These are phyloP conservation scores for Calephelis nemesis DNA, from an alignment of 1,140 invertebrate genomes.

Conservation along the genomic window DNA sequence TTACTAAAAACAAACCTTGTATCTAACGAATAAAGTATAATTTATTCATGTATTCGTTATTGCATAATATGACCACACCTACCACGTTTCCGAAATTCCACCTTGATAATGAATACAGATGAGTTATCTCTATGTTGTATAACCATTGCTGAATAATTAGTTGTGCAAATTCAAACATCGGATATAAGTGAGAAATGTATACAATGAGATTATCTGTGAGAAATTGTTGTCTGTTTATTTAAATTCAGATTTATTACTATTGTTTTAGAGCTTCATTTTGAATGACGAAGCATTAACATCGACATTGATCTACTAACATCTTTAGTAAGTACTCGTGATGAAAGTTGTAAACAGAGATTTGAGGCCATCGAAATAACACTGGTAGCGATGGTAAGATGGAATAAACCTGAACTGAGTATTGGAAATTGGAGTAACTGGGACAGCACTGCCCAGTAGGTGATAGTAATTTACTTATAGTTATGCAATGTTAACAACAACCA, in stretches of 20 bases:
- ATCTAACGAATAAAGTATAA: not conserved
- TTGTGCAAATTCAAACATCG: not conserved
- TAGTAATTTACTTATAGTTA: too few species aligned
- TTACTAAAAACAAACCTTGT: not conserved
- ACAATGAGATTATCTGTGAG: not conserved
- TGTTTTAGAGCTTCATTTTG: not conserved
- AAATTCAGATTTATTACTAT: not conserved
- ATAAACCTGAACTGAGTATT: not conserved
- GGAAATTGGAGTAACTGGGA: not conserved
- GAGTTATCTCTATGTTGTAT: not conserved
- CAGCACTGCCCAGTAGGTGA: too few species aligned
- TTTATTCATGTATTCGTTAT: conserved; percentile 5
- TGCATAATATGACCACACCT: conserved; percentile 11
- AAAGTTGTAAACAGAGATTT: not conserved
- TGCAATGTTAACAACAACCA: too few species aligned
- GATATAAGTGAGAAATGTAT: not conserved
- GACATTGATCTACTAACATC: conserved; percentile 8
- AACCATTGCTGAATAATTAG: not conserved
- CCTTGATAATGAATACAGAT: conserved; percentile 10
- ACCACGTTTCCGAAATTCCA: not conserved
- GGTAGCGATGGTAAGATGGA: not conserved
- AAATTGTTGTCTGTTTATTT: not conserved
- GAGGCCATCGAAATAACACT: not conserved
- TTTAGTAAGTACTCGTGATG: conserved; percentile 3
- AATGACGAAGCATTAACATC: not conserved